Conservation (phyloP, 2,797 vertebrate genomes). For the Lepidocolaptes lacrymiger region DNA sequence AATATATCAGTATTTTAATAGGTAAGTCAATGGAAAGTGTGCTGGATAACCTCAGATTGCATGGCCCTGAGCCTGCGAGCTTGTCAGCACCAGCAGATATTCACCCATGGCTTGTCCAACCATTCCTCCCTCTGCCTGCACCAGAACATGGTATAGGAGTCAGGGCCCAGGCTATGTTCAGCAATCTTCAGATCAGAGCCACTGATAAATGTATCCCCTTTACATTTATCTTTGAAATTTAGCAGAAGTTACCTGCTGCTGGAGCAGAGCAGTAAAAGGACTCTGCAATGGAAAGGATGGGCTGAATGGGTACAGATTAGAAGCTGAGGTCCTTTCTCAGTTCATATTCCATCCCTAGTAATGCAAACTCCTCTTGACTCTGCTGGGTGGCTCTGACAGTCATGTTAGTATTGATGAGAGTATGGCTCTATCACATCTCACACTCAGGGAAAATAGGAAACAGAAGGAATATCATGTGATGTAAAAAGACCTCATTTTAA, state of each 20-base stretch:
- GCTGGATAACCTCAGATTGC: neutral
- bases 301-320: neutral
- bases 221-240: neutral
- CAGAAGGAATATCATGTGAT: neutral
- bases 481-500: neutral
- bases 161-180: neutral
- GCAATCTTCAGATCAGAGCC: neutral
- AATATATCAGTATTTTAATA: neutral
- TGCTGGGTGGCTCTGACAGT: neutral
- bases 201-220: neutral
- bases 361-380: neutral
- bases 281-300: neutral
- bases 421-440: neutral
- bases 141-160: neutral
- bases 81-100: neutral
- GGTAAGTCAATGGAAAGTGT: neutral
- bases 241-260: neutral
- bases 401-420: neutral
- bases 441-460: neutral
- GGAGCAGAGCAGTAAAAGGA: neutral
- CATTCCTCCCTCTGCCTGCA: neutral
- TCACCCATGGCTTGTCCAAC: fast-evolving
- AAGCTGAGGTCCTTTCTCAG: neutral
- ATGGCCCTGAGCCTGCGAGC: neutral
- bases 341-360: neutral